Evolutionary conservation across 2,888 invertebrate genomes (phyloP), one percentile per base, ranked within the genome.

Genomic region (Oscheius onirici): DNA sequence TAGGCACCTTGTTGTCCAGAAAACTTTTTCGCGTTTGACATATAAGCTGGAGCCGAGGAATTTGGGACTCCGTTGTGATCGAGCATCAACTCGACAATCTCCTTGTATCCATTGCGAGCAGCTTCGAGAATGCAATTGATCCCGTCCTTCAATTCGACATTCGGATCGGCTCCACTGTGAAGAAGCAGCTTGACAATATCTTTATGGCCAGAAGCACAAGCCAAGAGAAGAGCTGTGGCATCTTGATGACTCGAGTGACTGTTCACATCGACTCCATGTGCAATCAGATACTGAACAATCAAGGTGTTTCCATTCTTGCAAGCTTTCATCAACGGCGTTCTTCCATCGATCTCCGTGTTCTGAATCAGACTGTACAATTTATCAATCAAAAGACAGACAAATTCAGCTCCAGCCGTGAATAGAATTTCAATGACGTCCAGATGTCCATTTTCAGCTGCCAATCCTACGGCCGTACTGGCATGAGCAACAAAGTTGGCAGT

Each of bases 121-220:
- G 97, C 97, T 90, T 99, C 97, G 85, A 99, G 97, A 82, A 99
- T 91, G 93, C 97, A 97, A 68, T 96, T 97, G 74, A 95, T 95
- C 89, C 96, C 96, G 90, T 99, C 97, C 91, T 97, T 96, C 63
- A 99, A 91, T 90, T 95, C 95, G 90, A 96, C 94, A 89, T 94
- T 94, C 61, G 95, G 95, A 90, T 97, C 95, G 52, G 96, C 96
- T 83, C 94, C 93, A 89, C 94, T 93, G 67, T 93, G 92, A 75
- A 99, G 91, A 78, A 99, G 91, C 86, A 94, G 91, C 90, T 97
- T 95, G 26, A 97, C 97, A 63, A 96, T 95, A 80, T 93, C 92
- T 80, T 94, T 91, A 90, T 97, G 96, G 1, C 97, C 97, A 76
- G 96, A 96, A 77, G 95, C 95, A 68, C 82, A 96, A 26, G 97